Evolutionary conservation across 2,797 vertebrate genomes (phyloP).

Genomic region (Muscicapa comitata): DNA sequence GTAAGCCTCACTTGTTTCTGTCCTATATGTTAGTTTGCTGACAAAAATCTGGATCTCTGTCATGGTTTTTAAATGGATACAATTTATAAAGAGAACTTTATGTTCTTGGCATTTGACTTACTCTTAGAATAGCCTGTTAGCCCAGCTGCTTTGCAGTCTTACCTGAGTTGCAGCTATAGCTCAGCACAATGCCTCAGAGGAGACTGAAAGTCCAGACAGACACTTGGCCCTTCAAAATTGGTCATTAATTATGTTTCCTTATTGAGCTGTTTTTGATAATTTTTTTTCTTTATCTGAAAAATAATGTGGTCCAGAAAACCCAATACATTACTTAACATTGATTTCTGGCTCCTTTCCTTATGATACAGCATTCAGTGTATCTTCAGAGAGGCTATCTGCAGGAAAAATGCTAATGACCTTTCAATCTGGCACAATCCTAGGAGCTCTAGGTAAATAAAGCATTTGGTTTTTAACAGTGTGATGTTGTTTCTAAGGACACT

Average conservation of each 20-base stretch:
- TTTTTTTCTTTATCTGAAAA: background rate
- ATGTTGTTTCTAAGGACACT: background rate
- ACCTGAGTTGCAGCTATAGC: background rate
- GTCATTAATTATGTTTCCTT: background rate
- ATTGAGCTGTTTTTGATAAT: background rate
- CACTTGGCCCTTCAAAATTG: background rate
- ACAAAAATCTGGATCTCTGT: background rate
- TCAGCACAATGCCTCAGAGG: background rate
- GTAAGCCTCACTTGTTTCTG: background rate
- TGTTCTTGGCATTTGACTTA: background rate
- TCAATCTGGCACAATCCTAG: background rate
- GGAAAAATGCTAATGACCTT: background rate
- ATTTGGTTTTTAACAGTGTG: background rate
- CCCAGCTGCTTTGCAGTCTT: background rate
- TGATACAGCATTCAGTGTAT: rapidly evolving
- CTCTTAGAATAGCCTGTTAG: background rate
- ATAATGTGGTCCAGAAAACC: background rate
- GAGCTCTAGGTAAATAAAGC: background rate
- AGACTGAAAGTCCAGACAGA: background rate
- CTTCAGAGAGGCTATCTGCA: background rate
- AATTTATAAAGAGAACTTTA: background rate
- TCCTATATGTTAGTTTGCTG: background rate
- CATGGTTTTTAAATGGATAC: background rate
- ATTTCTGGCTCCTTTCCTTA: background rate
- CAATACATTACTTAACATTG: background rate